Evolutionary conservation across 2,888 invertebrate genomes (phyloP).

Genomic region (Drosophila meridionalis): DNA sequence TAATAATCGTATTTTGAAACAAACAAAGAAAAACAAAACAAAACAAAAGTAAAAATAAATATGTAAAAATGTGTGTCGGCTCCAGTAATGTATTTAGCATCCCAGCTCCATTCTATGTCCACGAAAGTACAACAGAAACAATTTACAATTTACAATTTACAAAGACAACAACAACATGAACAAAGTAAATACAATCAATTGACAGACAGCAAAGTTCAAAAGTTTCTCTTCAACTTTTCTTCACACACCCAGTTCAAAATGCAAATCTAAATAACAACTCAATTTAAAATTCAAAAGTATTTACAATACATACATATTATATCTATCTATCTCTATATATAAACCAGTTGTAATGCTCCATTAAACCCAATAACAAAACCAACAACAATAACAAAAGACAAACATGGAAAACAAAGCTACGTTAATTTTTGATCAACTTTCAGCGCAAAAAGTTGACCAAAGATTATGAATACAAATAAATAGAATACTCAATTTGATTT

Average conservation of each 20-base stretch:
- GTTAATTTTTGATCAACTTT: constrained; percentile 50
- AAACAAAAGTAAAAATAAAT: constrained; percentile 10
- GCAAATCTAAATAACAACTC: constrained; percentile 61
- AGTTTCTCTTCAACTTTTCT: constrained; percentile 53
- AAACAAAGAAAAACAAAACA: constrained; percentile 1
- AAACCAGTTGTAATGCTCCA: constrained; percentile 26
- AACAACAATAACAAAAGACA: constrained; percentile 43
- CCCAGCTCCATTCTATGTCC: constrained; percentile 23
- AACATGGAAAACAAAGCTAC: constrained; percentile 37
- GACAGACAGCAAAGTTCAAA: constrained; percentile 60
- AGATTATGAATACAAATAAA: constrained; percentile 16
- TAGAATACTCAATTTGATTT: constrained; percentile 36
- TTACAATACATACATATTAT: constrained; percentile 12
- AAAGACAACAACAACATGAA: constrained; percentile 38
- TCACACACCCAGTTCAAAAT: constrained; percentile 85
- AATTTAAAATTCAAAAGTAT: constrained; percentile 21
- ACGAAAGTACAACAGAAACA: constrained; percentile 53
- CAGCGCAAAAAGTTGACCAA: constrained; percentile 33
- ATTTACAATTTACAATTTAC: constrained; percentile 46
- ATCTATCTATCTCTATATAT: constrained; percentile 9
- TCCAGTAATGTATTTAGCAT: constrained; percentile 38
- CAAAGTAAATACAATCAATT: constrained; percentile 41
- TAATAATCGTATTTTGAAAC: constrained; percentile 34
- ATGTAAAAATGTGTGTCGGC: constrained; percentile 38
- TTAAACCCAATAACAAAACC: constrained; percentile 45